Evolutionary conservation across 2,113 vertebrate species (phyloP).

Genomic region (Acrocephalus arundinaceus): DNA sequence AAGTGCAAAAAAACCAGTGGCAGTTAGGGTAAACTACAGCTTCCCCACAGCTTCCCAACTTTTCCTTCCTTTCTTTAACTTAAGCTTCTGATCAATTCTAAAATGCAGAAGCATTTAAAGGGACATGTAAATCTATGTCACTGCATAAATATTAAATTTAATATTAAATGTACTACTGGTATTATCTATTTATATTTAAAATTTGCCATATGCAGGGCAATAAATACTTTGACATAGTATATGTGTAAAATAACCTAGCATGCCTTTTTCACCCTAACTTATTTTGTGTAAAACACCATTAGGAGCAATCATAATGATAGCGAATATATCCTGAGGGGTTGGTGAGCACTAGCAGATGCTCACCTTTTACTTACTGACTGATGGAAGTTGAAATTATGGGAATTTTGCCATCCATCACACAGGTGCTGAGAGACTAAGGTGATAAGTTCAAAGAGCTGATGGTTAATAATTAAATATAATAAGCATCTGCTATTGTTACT

Average conservation of each 20-base stretch:
- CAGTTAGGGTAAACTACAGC: neutral
- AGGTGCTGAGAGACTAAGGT: constrained; percentile 49
- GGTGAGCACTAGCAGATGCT: constrained; percentile 38
- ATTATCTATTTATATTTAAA: constrained; percentile 18
- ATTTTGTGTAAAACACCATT: constrained; percentile 47
- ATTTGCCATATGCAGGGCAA: neutral
- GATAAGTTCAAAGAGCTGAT: constrained; percentile 64
- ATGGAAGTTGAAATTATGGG: constrained; percentile 46
- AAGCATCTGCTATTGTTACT: constrained; percentile 56
- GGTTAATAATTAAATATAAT: constrained; percentile 64
- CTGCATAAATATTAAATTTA: constrained; percentile 17
- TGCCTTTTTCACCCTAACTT: constrained; percentile 20
- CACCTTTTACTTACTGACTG: constrained; percentile 55
- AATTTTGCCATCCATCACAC: constrained; percentile 37
- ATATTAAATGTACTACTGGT: neutral
- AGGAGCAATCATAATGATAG: constrained; percentile 14
- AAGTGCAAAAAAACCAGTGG: neutral
- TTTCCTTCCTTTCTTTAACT: neutral
- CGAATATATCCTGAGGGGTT: neutral
- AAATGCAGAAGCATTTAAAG: neutral
- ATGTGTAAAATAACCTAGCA: constrained; percentile 7
- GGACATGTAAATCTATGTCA: neutral
- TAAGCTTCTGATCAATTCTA: neutral
- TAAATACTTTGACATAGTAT: constrained; percentile 30
- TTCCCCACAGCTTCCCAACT: neutral